Conservation (phyloP, 2,797 vertebrate species). For the Gallinago nigripennis region DNA sequence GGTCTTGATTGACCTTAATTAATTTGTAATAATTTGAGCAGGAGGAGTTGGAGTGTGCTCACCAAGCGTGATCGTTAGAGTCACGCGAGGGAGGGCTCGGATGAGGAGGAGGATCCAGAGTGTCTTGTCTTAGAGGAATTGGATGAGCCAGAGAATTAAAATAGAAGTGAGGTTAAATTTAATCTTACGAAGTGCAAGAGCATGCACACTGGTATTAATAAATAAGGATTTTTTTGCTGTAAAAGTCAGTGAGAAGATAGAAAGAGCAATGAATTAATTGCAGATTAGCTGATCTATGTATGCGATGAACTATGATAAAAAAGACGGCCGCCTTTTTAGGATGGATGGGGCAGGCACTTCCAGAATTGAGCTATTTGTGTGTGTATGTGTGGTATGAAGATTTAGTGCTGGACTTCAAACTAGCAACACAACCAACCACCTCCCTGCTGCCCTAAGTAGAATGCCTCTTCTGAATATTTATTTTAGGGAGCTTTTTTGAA, state of each 20-base stretch:
- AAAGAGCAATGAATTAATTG: neutral
- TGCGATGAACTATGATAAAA: neutral
- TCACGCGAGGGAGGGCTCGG: neutral
- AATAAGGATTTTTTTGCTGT: neutral
- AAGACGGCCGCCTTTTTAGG: neutral
- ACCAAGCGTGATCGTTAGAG: neutral
- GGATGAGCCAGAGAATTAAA: neutral
- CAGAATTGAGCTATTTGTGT: neutral
- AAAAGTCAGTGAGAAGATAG: neutral
- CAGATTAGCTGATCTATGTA: neutral
- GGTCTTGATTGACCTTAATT: neutral
- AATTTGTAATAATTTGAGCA: neutral
- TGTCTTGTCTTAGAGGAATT: neutral
- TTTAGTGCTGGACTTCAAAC: neutral
- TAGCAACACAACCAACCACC: neutral
- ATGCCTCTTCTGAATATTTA: neutral
- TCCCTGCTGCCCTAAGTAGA: neutral
- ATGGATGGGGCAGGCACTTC: neutral
- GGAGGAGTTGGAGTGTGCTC: neutral
- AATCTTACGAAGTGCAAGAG: slow-evolving; percentile 3
- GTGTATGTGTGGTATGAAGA: neutral
- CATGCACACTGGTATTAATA: neutral
- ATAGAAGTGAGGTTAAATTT: neutral
- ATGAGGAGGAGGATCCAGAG: fast-evolving
- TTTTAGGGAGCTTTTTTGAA: neutral